Evolutionary conservation across 2,113 vertebrate genomes (phyloP).

Genomic region (Takifugu bimaculatus): DNA sequence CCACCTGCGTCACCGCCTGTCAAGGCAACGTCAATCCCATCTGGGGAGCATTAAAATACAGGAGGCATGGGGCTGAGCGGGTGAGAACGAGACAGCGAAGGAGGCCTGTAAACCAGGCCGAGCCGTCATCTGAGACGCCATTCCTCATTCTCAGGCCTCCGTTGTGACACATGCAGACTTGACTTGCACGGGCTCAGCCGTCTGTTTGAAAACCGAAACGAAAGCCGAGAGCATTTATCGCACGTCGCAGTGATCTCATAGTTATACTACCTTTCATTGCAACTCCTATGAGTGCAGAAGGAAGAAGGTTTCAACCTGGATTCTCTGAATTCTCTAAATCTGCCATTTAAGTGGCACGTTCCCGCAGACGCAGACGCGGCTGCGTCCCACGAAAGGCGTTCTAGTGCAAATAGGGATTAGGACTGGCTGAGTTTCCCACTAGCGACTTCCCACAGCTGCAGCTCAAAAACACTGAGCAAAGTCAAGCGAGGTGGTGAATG

Average conservation of each 20-base stretch:
- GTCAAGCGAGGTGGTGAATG: constrained; percentile 7
- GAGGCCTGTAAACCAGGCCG: constrained; percentile 45
- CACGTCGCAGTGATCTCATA: constrained; percentile 1
- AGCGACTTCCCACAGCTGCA: constrained; percentile 20
- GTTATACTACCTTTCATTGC: too few relatives aligned
- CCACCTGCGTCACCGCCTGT: constrained; percentile 63
- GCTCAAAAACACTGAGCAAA: constrained; percentile 17
- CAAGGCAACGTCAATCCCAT: constrained; percentile 62
- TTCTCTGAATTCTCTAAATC: neutral
- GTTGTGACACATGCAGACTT: constrained; percentile 30
- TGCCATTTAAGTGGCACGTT: neutral
- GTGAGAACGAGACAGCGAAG: constrained; percentile 2
- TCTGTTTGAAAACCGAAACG: constrained; percentile 24
- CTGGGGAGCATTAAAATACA: constrained; percentile 61
- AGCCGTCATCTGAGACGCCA: constrained; percentile 57
- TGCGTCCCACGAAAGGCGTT: constrained; percentile 11
- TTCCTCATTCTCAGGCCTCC: constrained; percentile 44
- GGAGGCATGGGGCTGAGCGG: constrained; percentile 20
- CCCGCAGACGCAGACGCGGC: too few relatives aligned
- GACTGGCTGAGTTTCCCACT: constrained; percentile 18
- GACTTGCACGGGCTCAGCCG: constrained; percentile 13
- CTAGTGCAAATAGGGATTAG: constrained; percentile 18
- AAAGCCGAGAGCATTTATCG: constrained; percentile 6
- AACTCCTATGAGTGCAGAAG: neutral
- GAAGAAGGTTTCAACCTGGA: neutral